Conservation (phyloP, 2,113 vertebrate genomes). For the Macrotus californicus region DNA sequence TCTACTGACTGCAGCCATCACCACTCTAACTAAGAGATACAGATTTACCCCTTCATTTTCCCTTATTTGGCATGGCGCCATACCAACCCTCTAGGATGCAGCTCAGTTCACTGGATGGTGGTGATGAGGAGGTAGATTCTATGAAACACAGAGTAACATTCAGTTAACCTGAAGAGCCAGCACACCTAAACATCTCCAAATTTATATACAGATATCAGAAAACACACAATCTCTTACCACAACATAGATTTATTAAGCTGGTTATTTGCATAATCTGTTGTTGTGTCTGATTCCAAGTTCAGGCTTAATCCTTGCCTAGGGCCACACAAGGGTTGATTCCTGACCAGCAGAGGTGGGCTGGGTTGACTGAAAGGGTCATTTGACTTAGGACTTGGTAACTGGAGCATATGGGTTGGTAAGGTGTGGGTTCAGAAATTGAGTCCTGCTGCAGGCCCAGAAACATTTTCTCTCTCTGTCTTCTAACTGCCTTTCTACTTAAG, state of each 20-base stretch:
- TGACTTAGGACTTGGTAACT: not conserved
- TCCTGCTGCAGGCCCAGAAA: not conserved
- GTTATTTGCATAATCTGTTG: not conserved
- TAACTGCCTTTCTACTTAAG: not conserved
- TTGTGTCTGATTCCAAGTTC: not conserved
- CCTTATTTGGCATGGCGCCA: not conserved
- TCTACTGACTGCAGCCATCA: not conserved
- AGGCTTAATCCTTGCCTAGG: not conserved
- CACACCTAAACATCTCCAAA: not conserved
- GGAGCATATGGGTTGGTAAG: not conserved
- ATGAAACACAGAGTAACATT: not conserved
- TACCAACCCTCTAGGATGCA: not conserved
- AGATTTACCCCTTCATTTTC: not conserved
- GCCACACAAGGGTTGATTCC: not conserved
- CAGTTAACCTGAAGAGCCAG: not conserved
- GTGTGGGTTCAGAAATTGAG: slow-evolving; percentile 4
- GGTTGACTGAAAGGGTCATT: not conserved
- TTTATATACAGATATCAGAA: not conserved
- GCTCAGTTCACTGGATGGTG: not conserved
- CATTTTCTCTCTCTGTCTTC: not conserved
- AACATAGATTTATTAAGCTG: not conserved
- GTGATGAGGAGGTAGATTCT: not conserved
- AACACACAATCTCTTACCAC: not conserved
- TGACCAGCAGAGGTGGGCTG: not conserved
- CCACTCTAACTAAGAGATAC: not conserved